These are phyloP conservation scores for Arvicanthis niloticus DNA, from an alignment of 2,113 vertebrate genomes.

Conservation along the genomic window DNA sequence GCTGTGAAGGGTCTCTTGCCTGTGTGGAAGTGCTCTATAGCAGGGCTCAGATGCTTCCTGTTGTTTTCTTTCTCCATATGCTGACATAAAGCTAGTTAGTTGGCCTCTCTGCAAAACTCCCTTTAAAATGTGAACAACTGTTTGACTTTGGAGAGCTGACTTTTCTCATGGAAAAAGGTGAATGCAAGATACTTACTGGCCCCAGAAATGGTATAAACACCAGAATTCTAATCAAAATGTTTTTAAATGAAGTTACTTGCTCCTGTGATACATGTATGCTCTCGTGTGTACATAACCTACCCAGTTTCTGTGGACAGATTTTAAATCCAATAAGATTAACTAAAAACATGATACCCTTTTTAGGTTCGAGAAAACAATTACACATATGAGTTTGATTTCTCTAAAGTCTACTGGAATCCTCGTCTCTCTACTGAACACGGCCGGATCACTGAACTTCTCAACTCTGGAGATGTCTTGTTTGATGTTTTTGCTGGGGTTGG, in stretches of 20 bases:
- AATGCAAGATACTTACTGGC: neutral
- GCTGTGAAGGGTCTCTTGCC: neutral
- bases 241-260: constrained; percentile 53
- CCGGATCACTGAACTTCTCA: constrained; percentile 90
- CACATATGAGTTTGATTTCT: constrained; percentile 96
- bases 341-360: constrained; percentile 70
- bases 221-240: neutral
- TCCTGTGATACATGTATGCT: constrained; percentile 24
- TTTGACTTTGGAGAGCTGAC: constrained; percentile 44
- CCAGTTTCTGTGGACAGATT: neutral
- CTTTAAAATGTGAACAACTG: constrained; percentile 39
- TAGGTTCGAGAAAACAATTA: constrained; percentile 96
- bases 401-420: constrained; percentile 98
- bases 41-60: constrained; percentile 63
- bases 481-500: constrained; percentile 97
- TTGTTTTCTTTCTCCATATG: constrained; percentile 56
- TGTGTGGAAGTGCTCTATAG: constrained; percentile 59
- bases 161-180: constrained; percentile 57
- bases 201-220: constrained; percentile 12
- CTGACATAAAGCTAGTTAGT: constrained; percentile 56
- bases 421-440: constrained; percentile 96
- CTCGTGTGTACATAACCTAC: neutral
- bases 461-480: constrained; percentile 90
- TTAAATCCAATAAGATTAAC: constrained; percentile 49
- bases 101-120: constrained; percentile 63